A percentile compares a stretch with the other conserved stretches of the same genome.
These are phyloP conservation scores for Turritopsis dohrnii DNA, from an alignment of 30 jellyfish, hydroid and myxozoan species.

Conservation along the genomic window DNA sequence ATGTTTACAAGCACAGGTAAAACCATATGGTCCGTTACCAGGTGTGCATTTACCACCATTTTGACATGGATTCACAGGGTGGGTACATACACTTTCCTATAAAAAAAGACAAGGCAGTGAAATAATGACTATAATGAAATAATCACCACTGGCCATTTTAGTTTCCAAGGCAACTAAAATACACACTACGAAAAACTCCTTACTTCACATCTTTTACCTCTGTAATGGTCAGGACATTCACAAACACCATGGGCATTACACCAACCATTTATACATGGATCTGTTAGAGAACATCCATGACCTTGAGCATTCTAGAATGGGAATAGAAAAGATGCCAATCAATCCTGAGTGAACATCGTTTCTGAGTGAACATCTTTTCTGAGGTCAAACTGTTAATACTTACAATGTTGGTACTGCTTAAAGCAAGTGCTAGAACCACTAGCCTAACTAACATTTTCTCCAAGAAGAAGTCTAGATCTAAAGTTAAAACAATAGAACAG, in stretches of 20 bases:
- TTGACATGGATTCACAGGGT: slow-evolving; percentile 1
- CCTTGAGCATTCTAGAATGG: neutral
- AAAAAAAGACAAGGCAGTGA: neutral
- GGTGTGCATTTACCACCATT: slow-evolving; percentile 4
- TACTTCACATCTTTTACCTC: neutral
- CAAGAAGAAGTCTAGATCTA: neutral
- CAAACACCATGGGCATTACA: neutral
- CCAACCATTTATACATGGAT: neutral
- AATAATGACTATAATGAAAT: no score
- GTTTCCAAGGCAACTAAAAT: no score
- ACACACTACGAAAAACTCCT: no score
- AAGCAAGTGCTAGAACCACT: neutral
- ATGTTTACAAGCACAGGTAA: neutral
- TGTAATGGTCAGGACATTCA: neutral
- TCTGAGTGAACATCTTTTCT: no score
- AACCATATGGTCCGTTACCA: slow-evolving; percentile 1
- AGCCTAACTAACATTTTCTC: neutral
- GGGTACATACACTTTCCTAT: slow-evolving; percentile 9
- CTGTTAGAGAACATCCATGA: neutral
- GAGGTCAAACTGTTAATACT: neutral
- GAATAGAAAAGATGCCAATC: neutral
- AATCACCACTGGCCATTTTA: no score
- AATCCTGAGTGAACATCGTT: no score
- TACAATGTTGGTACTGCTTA: neutral
- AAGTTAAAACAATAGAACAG: neutral